phyloP scores from a whole-genome alignment of 2,113 vertebrate genomes.

The Sterna hirundo region DNA sequence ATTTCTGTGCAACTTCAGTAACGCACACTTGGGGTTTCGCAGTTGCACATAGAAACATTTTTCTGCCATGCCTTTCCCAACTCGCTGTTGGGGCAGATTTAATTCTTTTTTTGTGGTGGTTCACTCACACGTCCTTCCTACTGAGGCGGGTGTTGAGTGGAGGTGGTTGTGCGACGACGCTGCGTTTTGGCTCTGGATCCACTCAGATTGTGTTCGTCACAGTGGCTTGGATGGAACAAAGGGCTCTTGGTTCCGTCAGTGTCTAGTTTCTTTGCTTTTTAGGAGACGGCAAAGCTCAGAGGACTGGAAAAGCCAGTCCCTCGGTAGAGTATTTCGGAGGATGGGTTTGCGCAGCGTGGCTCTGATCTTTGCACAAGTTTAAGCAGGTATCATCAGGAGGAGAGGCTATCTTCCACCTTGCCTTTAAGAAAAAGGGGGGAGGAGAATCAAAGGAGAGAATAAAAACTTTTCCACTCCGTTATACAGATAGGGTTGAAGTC shows the following conservation, averaged over 20 bases:
- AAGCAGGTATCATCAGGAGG: neutral
- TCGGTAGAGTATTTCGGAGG: too few relatives aligned
- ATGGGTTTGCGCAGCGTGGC: too few relatives aligned
- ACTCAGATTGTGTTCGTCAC: accelerated
- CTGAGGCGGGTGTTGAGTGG: accelerated
- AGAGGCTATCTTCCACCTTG: neutral
- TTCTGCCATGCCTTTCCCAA: accelerated
- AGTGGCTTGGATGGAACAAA: neutral
- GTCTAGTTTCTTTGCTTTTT: too few relatives aligned
- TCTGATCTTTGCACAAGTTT: too few relatives aligned
- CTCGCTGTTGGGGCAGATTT: neutral
- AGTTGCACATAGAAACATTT: accelerated
- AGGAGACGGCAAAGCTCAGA: neutral
- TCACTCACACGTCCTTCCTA: accelerated
- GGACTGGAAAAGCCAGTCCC: too few relatives aligned
- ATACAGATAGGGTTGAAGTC: neutral
- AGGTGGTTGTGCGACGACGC: neutral
- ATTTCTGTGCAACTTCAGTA: too few relatives aligned
- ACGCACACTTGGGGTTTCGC: accelerated
- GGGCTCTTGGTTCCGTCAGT: neutral
- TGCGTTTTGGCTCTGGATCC: accelerated
- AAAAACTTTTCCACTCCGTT: neutral
- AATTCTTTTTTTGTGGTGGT: neutral
- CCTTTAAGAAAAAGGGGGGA: too few relatives aligned
- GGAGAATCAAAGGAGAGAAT: too few relatives aligned